A percentile compares a stretch with the other conserved stretches of the same genome.
These are phyloP conservation scores for Crax fasciolata DNA, from an alignment of 2,797 vertebrate species.

Conservation along the genomic window DNA sequence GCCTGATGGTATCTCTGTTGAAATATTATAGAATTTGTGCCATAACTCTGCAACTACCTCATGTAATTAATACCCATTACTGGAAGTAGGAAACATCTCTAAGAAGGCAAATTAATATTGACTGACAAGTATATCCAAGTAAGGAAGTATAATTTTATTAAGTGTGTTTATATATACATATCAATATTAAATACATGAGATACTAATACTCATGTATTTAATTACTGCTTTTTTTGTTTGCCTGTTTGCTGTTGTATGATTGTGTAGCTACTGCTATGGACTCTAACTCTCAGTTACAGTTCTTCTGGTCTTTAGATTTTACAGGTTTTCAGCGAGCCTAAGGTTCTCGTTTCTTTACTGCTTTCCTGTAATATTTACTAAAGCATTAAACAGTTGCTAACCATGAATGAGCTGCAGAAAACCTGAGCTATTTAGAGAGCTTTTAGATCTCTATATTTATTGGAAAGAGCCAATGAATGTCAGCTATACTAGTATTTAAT, in stretches of 20 bases:
- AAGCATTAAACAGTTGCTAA: background rate
- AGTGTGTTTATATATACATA: background rate
- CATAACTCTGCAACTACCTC: background rate
- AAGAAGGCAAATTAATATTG: background rate
- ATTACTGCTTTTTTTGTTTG: background rate
- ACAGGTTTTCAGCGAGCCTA: background rate
- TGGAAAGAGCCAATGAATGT: background rate
- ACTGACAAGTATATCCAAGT: background rate
- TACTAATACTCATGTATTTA: background rate
- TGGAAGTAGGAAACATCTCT: background rate
- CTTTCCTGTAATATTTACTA: background rate
- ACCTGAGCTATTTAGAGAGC: background rate
- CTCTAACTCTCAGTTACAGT: background rate
- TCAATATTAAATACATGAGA: background rate
- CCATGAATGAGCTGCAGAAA: background rate
- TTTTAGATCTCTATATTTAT: background rate
- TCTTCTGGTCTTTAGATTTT: background rate
- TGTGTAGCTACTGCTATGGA: background rate
- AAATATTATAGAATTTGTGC: background rate
- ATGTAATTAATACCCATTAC: background rate
- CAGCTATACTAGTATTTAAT: background rate
- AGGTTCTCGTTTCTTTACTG: background rate
- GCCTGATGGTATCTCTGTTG: background rate
- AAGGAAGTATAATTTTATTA: background rate
- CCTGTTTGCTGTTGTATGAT: background rate